A percentile compares a stretch with the other conserved stretches of the same genome.
Conservation (phyloP, 2,113 vertebrate genomes). For the Cottus gobio region DNA sequence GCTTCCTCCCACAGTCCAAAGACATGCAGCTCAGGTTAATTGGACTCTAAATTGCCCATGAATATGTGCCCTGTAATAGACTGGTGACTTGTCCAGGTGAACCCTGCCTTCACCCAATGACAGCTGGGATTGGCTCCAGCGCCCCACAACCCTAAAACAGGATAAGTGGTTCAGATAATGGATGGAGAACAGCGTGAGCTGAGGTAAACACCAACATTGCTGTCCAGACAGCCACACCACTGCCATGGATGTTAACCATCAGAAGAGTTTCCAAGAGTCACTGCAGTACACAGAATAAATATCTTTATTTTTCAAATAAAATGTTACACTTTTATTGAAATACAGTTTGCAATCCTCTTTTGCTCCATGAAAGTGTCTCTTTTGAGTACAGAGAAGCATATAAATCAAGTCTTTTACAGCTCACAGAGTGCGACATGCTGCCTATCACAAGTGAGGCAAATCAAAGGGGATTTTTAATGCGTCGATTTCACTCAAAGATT, state of each 20-base stretch:
- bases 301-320: background rate
- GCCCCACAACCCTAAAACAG: no score
- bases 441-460: background rate
- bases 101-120: no score
- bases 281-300: background rate
- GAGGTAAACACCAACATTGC: background rate
- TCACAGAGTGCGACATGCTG: background rate
- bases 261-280: background rate
- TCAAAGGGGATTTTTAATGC: background rate
- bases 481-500: background rate
- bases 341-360: background rate
- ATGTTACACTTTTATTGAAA: background rate
- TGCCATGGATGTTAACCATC: background rate
- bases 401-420: slow-evolving; percentile 7
- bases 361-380: background rate
- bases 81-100: no score
- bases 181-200: no score
- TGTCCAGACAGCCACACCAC: background rate
- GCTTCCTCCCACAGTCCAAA: no score
- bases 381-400: background rate
- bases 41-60: no score
- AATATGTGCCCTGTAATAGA: no score
- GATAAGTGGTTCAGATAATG: no score
- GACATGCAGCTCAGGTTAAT: no score
- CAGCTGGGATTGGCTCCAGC: no score